Conservation (phyloP, 1,140 invertebrate species). For the Zaprionus taronus region DNA sequence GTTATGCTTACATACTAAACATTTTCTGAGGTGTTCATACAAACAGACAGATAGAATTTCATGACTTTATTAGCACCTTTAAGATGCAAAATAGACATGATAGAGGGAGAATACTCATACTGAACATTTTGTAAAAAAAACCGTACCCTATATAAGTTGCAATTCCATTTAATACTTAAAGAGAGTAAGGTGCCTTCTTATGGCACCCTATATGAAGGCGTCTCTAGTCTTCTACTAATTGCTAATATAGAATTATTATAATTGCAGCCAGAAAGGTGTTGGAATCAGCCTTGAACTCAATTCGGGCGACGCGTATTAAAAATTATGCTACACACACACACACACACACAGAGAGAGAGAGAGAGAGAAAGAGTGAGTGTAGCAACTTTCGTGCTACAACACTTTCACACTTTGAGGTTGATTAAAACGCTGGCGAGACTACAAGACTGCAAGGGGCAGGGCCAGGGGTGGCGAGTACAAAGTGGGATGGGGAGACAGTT, state of each 20-base stretch:
- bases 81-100: no score
- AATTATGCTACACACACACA: constrained; percentile 7
- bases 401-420: constrained; percentile 31
- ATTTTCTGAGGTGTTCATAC: neutral
- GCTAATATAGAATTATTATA: constrained; percentile 36
- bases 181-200: neutral
- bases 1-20: no score
- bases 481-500: neutral
- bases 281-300: constrained; percentile 3
- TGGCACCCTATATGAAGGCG: no score
- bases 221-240: neutral
- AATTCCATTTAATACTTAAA: no score
- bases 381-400: constrained; percentile 18
- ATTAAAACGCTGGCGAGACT: constrained; percentile 19
- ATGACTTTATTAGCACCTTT: no score
- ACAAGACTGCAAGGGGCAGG: constrained; percentile 1
- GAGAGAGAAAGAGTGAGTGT: neutral
- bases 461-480: constrained; percentile 4
- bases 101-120: no score
- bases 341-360: neutral
- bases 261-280: constrained; percentile 1
- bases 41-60: neutral
- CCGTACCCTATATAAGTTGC: no score
- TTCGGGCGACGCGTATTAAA: neutral
- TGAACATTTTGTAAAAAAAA: no score